Evolutionary conservation across 2,888 invertebrate species (phyloP).

Genomic region (Cantharis lateralis): DNA sequence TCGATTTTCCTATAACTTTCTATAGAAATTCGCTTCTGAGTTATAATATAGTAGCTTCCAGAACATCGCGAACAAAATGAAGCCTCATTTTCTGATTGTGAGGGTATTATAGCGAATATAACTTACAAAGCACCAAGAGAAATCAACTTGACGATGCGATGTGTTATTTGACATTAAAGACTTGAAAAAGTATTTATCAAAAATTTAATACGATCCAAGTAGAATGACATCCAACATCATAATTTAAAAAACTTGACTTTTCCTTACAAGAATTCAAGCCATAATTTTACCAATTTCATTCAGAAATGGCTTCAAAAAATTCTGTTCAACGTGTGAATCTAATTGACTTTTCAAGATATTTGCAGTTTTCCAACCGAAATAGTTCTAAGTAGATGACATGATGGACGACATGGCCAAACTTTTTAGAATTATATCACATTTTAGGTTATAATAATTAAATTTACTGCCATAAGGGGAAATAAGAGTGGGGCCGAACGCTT

Average conservation of each 20-base stretch:
- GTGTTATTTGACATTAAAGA: not conserved
- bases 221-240: not conserved
- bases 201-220: not conserved
- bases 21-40: not conserved
- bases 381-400: too few species aligned
- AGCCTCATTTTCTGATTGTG: not conserved
- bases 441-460: too few species aligned
- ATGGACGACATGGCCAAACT: too few species aligned
- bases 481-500: too few species aligned
- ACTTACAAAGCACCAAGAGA: not conserved
- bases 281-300: too few species aligned
- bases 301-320: too few species aligned
- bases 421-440: too few species aligned
- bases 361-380: too few species aligned
- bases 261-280: not conserved
- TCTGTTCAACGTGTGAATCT: too few species aligned
- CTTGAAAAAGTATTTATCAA: not conserved
- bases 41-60: not conserved
- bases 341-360: too few species aligned
- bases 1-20: not conserved
- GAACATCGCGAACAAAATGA: not conserved
- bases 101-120: not conserved
- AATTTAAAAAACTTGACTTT: not conserved
- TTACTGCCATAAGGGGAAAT: too few species aligned
- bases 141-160: not conserved